Evolutionary conservation across 2,113 vertebrate genomes (phyloP).

Genomic region (Panthera tigris): DNA sequence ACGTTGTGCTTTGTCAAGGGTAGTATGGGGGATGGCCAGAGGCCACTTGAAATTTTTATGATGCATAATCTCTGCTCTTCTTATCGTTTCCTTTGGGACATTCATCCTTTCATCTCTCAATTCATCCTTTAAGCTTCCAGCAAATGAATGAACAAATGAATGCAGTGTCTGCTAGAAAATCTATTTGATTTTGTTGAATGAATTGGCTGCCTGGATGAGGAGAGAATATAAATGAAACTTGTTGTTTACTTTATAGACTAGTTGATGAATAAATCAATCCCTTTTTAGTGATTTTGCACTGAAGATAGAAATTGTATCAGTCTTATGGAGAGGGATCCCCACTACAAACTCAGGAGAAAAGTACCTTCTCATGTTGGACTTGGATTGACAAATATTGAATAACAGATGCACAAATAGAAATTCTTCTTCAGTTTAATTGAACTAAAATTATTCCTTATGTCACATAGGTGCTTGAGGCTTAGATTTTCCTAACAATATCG

Average conservation of each 20-base stretch:
- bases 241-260: not conserved
- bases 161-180: not conserved
- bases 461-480: not conserved
- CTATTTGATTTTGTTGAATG: not conserved
- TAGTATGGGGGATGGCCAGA: not conserved
- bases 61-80: not conserved
- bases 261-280: not conserved
- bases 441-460: not conserved
- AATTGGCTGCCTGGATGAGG: not conserved
- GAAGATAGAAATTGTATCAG: not conserved
- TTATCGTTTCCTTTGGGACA: not conserved
- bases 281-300: not conserved
- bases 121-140: not conserved
- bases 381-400: not conserved
- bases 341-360: not conserved
- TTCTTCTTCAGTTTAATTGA: not conserved
- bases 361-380: not conserved
- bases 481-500: not conserved
- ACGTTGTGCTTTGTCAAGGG: not conserved
- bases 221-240: not conserved
- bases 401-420: not conserved
- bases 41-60: not conserved
- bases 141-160: not conserved
- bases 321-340: not conserved
- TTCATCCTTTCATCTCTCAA: not conserved